Evolutionary conservation across 1,140 invertebrate genomes (phyloP).

Genomic region (Glossosoma conforme): DNA sequence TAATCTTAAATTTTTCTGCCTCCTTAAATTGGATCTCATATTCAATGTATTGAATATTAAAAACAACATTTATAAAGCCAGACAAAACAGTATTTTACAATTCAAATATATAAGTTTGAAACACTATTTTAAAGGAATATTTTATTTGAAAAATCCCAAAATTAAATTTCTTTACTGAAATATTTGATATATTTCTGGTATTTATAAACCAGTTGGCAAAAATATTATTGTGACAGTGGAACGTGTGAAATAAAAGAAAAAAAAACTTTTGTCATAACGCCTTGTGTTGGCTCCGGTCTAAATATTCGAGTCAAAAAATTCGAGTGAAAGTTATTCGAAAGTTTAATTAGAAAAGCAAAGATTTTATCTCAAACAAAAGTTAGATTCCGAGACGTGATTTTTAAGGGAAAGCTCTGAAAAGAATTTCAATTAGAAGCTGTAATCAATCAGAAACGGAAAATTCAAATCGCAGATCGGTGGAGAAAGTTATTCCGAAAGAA

Average conservation of each 20-base stretch:
- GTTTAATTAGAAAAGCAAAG: slow-evolving; percentile 26
- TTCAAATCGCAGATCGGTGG: slow-evolving; percentile 3
- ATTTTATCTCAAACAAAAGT: slow-evolving; percentile 15
- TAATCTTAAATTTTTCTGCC: no score
- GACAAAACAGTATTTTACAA: no score
- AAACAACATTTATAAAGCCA: no score
- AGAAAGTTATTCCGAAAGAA: neutral
- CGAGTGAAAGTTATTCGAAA: slow-evolving; percentile 21
- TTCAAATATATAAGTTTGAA: no score
- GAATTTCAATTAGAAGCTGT: slow-evolving; percentile 20
- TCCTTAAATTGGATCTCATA: no score
- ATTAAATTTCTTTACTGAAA: no score
- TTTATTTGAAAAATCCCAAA: no score
- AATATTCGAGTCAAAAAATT: neutral
- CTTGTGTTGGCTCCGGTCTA: neutral
- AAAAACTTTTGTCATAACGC: neutral
- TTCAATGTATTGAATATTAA: no score
- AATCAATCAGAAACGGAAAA: slow-evolving; percentile 24
- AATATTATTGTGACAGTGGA: neutral
- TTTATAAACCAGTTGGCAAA: neutral
- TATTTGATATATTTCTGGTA: neutral
- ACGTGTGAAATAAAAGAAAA: neutral
- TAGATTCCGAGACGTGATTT: neutral
- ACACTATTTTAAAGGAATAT: no score
- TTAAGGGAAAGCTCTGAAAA: neutral